These are phyloP conservation scores for Luehdorfia chinensis DNA, from an alignment of 1,140 invertebrate species.

Conservation along the genomic window DNA sequence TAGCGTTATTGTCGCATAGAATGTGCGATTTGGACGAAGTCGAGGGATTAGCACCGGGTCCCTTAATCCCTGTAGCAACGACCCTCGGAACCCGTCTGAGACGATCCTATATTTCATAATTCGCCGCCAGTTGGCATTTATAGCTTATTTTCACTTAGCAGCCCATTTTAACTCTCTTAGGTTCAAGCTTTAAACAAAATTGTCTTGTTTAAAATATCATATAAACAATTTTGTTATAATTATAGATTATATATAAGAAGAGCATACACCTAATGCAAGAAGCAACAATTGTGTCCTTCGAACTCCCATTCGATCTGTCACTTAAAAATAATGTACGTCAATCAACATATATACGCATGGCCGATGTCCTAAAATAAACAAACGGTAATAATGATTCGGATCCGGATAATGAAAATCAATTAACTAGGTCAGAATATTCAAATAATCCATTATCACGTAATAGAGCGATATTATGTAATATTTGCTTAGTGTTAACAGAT, in stretches of 20 bases:
- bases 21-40: conserved; percentile 43
- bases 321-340: no score
- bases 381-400: no score
- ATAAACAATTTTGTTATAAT: no score
- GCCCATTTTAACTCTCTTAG: background rate
- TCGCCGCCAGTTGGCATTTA: conserved; percentile 11
- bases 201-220: no score
- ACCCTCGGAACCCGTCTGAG: conserved; percentile 2
- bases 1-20: conserved; percentile 36
- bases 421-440: conserved; percentile 6
- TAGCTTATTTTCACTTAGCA: conserved; percentile 7
- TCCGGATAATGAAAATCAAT: no score
- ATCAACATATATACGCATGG: no score
- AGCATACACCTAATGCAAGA: no score
- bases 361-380: no score
- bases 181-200: no score
- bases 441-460: conserved; percentile 11
- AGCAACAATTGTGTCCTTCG: no score
- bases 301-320: no score
- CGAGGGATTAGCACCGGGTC: conserved; percentile 38
- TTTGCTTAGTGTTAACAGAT: conserved; percentile 5
- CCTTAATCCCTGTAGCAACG: conserved; percentile 28
- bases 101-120: conserved; percentile 49
- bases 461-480: conserved; percentile 4
- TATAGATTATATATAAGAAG: no score